Evolutionary conservation across 2,797 vertebrate genomes (phyloP), one percentile per base, ranked within the genome.

Genomic region (Sandelia bainsii): DNA sequence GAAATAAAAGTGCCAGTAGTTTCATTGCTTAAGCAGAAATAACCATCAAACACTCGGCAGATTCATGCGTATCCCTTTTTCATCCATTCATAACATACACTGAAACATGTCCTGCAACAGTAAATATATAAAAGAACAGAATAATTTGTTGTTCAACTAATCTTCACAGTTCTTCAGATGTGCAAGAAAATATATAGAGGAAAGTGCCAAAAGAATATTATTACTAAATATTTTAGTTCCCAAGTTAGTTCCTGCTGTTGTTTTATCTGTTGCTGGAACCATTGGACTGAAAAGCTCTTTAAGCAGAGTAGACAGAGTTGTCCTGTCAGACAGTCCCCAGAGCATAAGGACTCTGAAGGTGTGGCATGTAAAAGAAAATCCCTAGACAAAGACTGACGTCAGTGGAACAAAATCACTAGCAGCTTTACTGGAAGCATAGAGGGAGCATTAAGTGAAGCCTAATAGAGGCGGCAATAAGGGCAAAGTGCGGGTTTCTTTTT

Each of bases 371-470:
- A 66, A 80, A 49, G 59, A 69, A 46, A 45, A 44, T 82, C 85
- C 69, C 51, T 27, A 34, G 83, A 73, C 89, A 77, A 66, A 45
- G 11, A 44, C 65, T 89, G 87, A 89, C 77, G 75, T 91, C 85
- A 91, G 2, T 81, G 79, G 61, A 87, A 62, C 69, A 62, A 72
- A 64, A 49, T 65, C 56, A 54, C 13, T 58, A 68, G 62, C 61
- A 72, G 72, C 60, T 72, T 75, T 52, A 63, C 79, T 81, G 76
- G 25, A 70, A 80, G 60, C 76, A 62, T 23, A 49, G 20, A 54
- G 50, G 57, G 56, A 74, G 82, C 37, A 58, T 53, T 42, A 34
- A 64, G 51, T 34, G 27, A 34, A 46, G 25, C 20, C 6, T 52
- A 34, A 75, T 77, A 56, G 23, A 80, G 69, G 70, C 59, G 77